Evolutionary conservation across 2,888 invertebrate species (phyloP).

Genomic region (Napeogenes inachia): DNA sequence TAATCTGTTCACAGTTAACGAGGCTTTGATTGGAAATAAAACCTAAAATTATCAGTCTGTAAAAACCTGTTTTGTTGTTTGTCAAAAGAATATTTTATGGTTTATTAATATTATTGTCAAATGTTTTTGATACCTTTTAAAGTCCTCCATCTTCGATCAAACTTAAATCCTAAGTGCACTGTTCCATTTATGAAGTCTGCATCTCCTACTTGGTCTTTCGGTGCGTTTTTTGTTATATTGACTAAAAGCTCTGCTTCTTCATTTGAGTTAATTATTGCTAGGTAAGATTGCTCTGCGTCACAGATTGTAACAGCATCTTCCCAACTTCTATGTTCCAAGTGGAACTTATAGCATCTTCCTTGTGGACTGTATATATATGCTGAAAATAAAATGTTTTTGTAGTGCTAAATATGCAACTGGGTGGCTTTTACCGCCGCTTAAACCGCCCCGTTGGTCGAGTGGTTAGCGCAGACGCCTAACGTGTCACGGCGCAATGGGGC

Average conservation of each 20-base stretch:
- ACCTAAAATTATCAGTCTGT: no score
- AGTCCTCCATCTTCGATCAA: constrained; percentile 43
- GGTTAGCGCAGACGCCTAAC: no score
- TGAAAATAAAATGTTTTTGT: constrained; percentile 22
- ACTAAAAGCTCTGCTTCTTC: constrained; percentile 44
- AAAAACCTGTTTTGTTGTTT: no score
- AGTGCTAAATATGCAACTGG: no score
- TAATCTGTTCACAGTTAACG: no score
- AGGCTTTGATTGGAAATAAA: no score
- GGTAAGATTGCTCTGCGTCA: constrained; percentile 49
- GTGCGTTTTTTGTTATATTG: constrained; percentile 40
- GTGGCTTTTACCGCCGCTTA: no score
- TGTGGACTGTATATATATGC: constrained; percentile 47
- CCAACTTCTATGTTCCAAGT: constrained; percentile 52
- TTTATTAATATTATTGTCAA: no score
- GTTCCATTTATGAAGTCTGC: constrained; percentile 36
- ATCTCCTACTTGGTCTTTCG: constrained; percentile 41
- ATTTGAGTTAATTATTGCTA: constrained; percentile 52
- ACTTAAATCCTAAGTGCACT: constrained; percentile 42
- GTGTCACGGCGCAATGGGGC: no score
- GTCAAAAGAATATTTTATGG: no score
- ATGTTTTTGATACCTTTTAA: constrained; percentile 41
- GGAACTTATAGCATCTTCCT: constrained; percentile 59
- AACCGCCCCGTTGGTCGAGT: no score
- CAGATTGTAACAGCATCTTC: constrained; percentile 51